Percentiles rank a stretch among this genome's conserved stretches.
phyloP scores from a whole-genome alignment of 1,140 invertebrate species.

The Acyrthosiphon pisum region DNA sequence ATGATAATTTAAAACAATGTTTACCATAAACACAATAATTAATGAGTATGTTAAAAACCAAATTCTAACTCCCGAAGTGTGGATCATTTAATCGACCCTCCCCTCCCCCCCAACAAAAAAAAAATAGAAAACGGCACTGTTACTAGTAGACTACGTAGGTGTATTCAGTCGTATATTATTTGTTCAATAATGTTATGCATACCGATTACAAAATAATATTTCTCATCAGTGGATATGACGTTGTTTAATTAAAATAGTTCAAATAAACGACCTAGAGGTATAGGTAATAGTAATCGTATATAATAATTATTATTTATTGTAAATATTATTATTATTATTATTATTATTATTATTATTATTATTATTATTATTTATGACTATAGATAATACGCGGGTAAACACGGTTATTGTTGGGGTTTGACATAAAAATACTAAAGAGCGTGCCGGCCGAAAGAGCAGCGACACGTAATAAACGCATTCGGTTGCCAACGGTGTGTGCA shows the following conservation, averaged over 20 bases:
- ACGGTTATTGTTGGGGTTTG: neutral
- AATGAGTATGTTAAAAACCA: neutral
- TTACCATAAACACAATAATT: no score
- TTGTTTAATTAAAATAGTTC: neutral
- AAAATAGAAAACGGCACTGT: neutral
- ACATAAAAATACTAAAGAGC: neutral
- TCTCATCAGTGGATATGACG: neutral
- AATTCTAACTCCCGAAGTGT: neutral
- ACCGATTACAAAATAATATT: neutral
- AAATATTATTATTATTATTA: neutral
- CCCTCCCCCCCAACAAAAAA: neutral
- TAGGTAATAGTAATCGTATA: neutral
- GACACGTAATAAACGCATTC: neutral
- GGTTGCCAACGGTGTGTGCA: neutral
- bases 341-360: neutral
- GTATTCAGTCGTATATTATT: neutral
- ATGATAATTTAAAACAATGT: neutral
- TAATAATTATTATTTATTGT: neutral
- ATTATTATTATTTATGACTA: neutral
- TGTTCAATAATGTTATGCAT: neutral
- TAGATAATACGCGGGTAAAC: neutral
- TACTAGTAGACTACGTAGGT: neutral
- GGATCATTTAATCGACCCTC: neutral
- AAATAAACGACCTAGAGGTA: neutral
- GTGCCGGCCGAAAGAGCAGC: neutral